Evolutionary conservation across 2,888 invertebrate species (phyloP).

Genomic region (Spisula solida): DNA sequence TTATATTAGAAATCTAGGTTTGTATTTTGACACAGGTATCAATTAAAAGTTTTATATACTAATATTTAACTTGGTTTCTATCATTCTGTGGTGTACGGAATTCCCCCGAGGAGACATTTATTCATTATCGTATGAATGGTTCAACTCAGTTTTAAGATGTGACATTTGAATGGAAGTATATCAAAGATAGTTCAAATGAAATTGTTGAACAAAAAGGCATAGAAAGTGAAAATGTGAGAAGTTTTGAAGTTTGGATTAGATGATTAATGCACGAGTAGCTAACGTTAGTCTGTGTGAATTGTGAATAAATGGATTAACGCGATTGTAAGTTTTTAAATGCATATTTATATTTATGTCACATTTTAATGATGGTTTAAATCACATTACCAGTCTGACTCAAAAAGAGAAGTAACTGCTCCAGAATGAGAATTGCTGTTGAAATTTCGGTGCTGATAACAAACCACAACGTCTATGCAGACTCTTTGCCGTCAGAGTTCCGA

Average conservation of each 20-base stretch:
- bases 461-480: too few relatives aligned
- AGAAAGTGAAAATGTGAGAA: neutral
- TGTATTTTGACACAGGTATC: neutral
- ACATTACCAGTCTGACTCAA: too few relatives aligned
- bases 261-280: too few relatives aligned
- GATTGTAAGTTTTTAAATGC: too few relatives aligned
- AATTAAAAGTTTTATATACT: neutral
- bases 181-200: constrained; percentile 10
- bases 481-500: too few relatives aligned
- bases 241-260: neutral
- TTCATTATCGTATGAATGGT: neutral
- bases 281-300: too few relatives aligned
- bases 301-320: too few relatives aligned
- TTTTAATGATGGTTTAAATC: too few relatives aligned
- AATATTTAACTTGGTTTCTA: neutral
- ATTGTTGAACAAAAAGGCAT: neutral
- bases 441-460: too few relatives aligned
- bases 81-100: neutral
- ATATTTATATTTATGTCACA: too few relatives aligned
- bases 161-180: neutral
- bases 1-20: neutral
- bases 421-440: too few relatives aligned
- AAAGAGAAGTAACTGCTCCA: too few relatives aligned
- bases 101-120: neutral
- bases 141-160: neutral